phyloP scores from a whole-genome alignment of 2,888 invertebrate genomes.

The Platycheirus albimanus region DNA sequence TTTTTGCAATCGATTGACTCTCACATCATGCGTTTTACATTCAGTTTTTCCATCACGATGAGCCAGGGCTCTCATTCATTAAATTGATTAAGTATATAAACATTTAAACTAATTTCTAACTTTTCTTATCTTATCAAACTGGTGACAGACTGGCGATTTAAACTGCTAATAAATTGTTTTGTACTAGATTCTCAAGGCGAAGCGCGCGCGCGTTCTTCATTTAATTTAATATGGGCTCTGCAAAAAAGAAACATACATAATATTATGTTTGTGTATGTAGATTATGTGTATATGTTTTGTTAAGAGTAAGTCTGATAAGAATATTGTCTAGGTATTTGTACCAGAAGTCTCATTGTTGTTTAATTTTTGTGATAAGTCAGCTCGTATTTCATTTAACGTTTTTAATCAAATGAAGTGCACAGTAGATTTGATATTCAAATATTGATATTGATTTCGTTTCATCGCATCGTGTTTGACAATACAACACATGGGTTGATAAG shows the following conservation, averaged over 20 bases:
- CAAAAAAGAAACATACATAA: neutral
- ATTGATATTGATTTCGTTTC: no score
- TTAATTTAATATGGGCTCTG: constrained; percentile 2
- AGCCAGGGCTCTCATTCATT: constrained; percentile 53
- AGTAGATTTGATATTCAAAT: no score
- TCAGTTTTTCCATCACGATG: neutral
- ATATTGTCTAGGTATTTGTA: neutral
- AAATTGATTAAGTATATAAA: constrained; percentile 51
- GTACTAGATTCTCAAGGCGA: constrained; percentile 43
- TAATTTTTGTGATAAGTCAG: constrained; percentile 31
- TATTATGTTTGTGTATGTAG: neutral
- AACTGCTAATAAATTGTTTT: constrained; percentile 17
- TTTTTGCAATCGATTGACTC: constrained; percentile 10
- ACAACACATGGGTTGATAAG: no score
- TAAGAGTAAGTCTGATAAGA: neutral
- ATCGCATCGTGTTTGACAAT: no score
- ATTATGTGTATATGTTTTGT: neutral
- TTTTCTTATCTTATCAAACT: constrained; percentile 55
- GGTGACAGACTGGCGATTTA: constrained; percentile 16
- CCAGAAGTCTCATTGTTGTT: constrained; percentile 10
- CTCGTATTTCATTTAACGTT: constrained; percentile 2
- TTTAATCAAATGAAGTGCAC: no score
- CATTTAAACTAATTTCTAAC: constrained; percentile 28
- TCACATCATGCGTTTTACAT: constrained; percentile 16
- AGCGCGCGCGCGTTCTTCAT: constrained; percentile 13